Conservation (phyloP, 2,113 vertebrate genomes). For the Rhinichthys klamathensis region DNA sequence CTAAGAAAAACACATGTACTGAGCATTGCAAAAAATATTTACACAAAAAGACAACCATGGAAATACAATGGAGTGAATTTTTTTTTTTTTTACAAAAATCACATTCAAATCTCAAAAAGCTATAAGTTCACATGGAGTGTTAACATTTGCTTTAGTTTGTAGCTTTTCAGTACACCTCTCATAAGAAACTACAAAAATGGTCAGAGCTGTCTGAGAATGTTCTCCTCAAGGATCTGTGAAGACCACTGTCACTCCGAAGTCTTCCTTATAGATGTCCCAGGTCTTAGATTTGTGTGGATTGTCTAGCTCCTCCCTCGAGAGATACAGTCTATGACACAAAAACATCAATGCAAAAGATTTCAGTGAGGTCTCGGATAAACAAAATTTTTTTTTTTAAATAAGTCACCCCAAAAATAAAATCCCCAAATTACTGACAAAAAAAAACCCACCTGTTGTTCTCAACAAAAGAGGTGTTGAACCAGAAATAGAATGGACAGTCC, state of each 20-base stretch:
- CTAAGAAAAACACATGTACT: neutral
- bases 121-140: neutral
- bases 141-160: neutral
- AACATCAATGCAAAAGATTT: neutral
- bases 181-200: neutral
- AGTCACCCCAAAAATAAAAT: neutral
- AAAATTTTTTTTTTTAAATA: no score
- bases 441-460: constrained; percentile 82
- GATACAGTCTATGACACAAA: constrained; percentile 80
- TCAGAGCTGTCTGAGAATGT: neutral
- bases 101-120: neutral
- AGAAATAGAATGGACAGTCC: constrained; percentile 92
- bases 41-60: neutral
- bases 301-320: constrained; percentile 89
- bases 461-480: constrained; percentile 94
- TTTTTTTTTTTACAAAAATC: neutral
- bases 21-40: neutral
- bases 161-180: neutral
- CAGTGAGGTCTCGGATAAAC: neutral
- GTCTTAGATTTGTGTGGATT: constrained; percentile 91
- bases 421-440: neutral
- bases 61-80: neutral
- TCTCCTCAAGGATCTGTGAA: constrained; percentile 73
- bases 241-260: constrained; percentile 86
- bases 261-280: constrained; percentile 87